phyloP scores from a whole-genome alignment of 2,797 vertebrate species.

The Poecilia wingei region DNA sequence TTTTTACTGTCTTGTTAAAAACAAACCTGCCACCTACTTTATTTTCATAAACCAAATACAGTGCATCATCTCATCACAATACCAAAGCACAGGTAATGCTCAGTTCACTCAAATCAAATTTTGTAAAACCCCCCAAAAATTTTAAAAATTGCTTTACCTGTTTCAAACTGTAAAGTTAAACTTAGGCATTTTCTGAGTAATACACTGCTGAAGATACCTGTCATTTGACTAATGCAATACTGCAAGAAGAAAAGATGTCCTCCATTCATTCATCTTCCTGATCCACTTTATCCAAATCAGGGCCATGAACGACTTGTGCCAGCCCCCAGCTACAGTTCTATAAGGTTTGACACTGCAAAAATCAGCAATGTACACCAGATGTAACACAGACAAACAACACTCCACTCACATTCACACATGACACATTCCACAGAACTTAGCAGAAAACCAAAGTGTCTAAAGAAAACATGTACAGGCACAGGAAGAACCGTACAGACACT shows the following conservation, averaged over 20 bases:
- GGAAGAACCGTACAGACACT: not conserved
- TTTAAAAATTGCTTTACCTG: not conserved
- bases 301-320: not conserved
- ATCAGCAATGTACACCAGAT: not conserved
- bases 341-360: not conserved
- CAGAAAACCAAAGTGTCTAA: not conserved
- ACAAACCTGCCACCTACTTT: not conserved
- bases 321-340: not conserved
- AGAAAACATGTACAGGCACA: not conserved
- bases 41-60: not conserved
- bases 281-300: not conserved
- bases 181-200: not conserved
- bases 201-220: not conserved
- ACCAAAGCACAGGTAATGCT: not conserved
- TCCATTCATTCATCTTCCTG: not conserved
- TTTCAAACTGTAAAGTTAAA: not conserved
- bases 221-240: not conserved
- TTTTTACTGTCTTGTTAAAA: not conserved
- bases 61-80: not conserved
- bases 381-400: not conserved
- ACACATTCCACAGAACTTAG: not conserved
- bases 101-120: not conserved
- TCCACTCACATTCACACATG: not conserved
- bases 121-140: not conserved
- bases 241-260: not conserved